Percentiles rank a stretch among this genome's conserved stretches.
Conservation (phyloP, 2,888 invertebrate species). For the Zaprionus lineosus region DNA sequence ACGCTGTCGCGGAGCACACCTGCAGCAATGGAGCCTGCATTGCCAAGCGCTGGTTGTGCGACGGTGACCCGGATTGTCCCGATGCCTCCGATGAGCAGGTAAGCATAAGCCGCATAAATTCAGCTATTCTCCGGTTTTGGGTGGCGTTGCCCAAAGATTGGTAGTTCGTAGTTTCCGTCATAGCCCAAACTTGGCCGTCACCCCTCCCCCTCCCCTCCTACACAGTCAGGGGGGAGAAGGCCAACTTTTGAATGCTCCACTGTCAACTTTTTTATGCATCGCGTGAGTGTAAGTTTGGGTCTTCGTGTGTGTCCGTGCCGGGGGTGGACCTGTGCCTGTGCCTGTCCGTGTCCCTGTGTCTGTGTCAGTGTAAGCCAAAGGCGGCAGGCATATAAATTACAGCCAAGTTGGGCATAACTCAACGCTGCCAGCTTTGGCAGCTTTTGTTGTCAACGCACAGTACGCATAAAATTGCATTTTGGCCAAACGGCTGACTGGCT, state of each 20-base stretch:
- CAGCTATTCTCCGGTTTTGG: conserved; percentile 12
- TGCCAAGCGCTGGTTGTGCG: conserved; percentile 93
- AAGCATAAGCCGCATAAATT: conserved; percentile 72
- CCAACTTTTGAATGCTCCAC: neutral
- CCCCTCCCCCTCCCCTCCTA: neutral
- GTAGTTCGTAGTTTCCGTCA: conserved; percentile 26
- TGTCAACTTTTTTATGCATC: neutral
- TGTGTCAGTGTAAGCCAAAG: conserved; percentile 8
- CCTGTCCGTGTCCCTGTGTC: too few relatives aligned
- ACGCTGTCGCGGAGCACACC: conserved; percentile 88
- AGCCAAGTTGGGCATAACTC: conserved; percentile 73
- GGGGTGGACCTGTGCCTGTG: too few relatives aligned
- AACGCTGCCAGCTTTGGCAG: conserved; percentile 68
- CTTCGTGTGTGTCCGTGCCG: conserved; percentile 11
- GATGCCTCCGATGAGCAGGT: conserved; percentile 93
- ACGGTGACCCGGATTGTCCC: conserved; percentile 93
- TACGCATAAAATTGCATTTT: conserved; percentile 79
- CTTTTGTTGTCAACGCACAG: conserved; percentile 78
- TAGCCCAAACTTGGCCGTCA: too few relatives aligned
- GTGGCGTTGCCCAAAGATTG: conserved; percentile 10
- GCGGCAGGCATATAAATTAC: conserved; percentile 70
- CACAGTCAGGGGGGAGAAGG: too few relatives aligned
- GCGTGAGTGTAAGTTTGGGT: neutral
- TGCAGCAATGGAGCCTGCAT: conserved; percentile 92
- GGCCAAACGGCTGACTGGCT: conserved; percentile 16